A percentile compares a stretch with the other conserved stretches of the same genome.
phyloP scores from a whole-genome alignment of 2,113 vertebrate species.

The Chiloscyllium plagiosum region DNA sequence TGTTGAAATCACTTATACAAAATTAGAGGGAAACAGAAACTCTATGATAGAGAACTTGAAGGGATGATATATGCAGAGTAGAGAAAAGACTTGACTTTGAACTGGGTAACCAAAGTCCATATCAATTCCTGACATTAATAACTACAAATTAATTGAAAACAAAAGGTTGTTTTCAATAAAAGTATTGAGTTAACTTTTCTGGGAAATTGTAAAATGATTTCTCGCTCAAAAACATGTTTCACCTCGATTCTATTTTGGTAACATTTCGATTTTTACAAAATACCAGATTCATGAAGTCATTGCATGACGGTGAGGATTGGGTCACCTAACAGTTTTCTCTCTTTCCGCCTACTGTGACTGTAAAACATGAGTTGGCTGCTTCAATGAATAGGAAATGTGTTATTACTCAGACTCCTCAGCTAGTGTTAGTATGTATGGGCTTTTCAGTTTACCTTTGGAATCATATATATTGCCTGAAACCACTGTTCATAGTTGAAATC shows the following conservation, averaged over 20 bases:
- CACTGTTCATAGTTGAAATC: neutral
- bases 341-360: slow-evolving; percentile 49
- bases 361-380: slow-evolving; percentile 40
- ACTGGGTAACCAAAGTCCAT: neutral
- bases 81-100: neutral
- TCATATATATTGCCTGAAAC: neutral
- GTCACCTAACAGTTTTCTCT: slow-evolving; percentile 42
- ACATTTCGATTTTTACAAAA: neutral
- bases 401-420: slow-evolving; percentile 44
- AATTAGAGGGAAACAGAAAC: neutral
- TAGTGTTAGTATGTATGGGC: neutral
- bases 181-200: neutral
- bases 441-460: neutral
- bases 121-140: too few relatives aligned
- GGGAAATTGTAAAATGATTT: neutral
- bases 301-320: neutral
- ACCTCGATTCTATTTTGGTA: neutral
- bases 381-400: slow-evolving; percentile 32
- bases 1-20: neutral
- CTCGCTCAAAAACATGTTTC: neutral
- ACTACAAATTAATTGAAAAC: neutral
- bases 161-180: neutral
- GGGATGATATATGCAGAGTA: neutral
- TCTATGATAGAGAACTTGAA: neutral
- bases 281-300: neutral